Conservation (phyloP, 2,797 vertebrate genomes). For the Epinephelus awoara region DNA sequence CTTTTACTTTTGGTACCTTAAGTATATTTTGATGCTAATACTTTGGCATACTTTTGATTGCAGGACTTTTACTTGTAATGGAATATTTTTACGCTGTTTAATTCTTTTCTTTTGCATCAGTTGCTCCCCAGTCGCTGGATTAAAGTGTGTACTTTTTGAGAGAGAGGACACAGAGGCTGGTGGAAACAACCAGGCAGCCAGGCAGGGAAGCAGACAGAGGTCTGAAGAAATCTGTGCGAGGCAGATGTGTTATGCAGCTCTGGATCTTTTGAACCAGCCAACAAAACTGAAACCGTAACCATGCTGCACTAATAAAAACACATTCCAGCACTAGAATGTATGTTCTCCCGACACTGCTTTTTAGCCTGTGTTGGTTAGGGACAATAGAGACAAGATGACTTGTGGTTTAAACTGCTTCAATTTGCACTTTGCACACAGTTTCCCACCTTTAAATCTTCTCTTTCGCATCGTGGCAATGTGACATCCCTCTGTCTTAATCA, state of each 20-base stretch:
- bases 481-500: slow-evolving; percentile 19
- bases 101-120: neutral
- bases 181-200: slow-evolving; percentile 22
- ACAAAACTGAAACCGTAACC: slow-evolving; percentile 67
- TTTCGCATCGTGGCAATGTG: slow-evolving; percentile 1
- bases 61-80: too few relatives aligned
- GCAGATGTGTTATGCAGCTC: slow-evolving; percentile 72
- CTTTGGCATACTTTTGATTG: too few relatives aligned
- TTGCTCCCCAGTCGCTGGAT: slow-evolving; percentile 3
- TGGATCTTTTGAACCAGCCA: slow-evolving; percentile 69
- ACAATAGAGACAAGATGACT: slow-evolving; percentile 58
- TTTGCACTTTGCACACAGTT: slow-evolving; percentile 23
- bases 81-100: too few relatives aligned
- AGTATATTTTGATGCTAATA: too few relatives aligned
- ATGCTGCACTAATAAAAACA: slow-evolving; percentile 77
- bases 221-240: slow-evolving; percentile 65
- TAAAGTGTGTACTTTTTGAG: slow-evolving; percentile 25
- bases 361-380: slow-evolving; percentile 45
- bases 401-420: slow-evolving; percentile 40
- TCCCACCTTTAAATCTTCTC: slow-evolving; percentile 24
- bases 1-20: too few relatives aligned
- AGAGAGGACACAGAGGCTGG: slow-evolving; percentile 12
- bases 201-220: slow-evolving; percentile 26
- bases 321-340: slow-evolving; percentile 71
- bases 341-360: slow-evolving; percentile 57